A percentile compares a stretch with the other conserved stretches of the same genome.
These are phyloP conservation scores for Timema cristinae DNA, from an alignment of 2,888 invertebrate genomes.

Conservation along the genomic window DNA sequence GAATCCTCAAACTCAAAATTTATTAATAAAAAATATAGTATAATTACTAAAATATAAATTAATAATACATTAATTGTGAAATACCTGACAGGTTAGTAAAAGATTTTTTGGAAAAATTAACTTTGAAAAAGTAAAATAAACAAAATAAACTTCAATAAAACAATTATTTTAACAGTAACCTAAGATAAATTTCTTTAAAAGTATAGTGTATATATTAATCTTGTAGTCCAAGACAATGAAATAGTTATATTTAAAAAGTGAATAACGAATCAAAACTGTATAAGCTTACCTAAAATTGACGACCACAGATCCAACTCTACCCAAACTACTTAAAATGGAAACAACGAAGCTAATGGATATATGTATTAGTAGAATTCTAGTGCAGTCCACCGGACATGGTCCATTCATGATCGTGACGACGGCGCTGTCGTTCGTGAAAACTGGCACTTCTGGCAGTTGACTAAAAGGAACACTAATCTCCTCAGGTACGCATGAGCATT, in stretches of 20 bases:
- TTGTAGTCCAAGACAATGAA: no score
- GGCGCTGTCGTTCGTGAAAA: background rate
- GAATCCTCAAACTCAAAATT: no score
- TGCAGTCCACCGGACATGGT: conserved; percentile 14
- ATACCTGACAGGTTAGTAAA: no score
- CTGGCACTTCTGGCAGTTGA: background rate
- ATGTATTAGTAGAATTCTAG: conserved; percentile 33
- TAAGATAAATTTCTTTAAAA: no score
- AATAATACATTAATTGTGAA: no score
- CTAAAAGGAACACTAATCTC: background rate
- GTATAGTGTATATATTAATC: no score
- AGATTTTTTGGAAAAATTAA: no score
- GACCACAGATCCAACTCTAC: conserved; percentile 35
- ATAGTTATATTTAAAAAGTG: background rate
- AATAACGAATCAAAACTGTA: background rate
- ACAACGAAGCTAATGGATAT: conserved; percentile 38
- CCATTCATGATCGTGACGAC: background rate
- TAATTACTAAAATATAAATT: no score
- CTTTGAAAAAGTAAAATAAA: no score
- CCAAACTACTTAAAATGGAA: conserved; percentile 36
- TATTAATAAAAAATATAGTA: no score
- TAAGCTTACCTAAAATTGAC: conserved; percentile 38
- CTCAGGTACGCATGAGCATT: conserved; percentile 27
- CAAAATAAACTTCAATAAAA: no score
- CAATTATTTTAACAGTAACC: no score